phyloP scores from a whole-genome alignment of 2,797 vertebrate genomes.

The Aplochiton taeniatus region DNA sequence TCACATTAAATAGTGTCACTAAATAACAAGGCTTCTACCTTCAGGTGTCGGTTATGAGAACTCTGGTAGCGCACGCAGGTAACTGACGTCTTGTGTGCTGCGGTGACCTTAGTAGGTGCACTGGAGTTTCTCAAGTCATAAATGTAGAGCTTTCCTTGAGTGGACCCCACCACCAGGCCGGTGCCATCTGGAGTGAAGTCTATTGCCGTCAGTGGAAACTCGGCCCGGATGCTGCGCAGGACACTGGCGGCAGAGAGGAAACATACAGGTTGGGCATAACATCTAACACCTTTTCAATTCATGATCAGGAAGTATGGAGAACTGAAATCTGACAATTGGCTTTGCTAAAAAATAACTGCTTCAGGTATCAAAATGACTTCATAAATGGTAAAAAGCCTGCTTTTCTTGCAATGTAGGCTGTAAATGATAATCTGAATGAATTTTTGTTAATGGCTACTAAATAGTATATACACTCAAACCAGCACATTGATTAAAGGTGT shows the following conservation, averaged over 20 bases:
- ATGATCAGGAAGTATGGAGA: too few relatives aligned
- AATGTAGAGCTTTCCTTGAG: slow-evolving; percentile 91
- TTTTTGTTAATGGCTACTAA: too few relatives aligned
- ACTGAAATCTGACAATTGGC: too few relatives aligned
- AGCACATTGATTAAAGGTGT: too few relatives aligned
- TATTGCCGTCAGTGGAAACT: slow-evolving; percentile 89
- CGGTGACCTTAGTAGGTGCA: slow-evolving; percentile 81
- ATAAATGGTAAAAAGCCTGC: too few relatives aligned
- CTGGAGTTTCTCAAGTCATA: slow-evolving; percentile 94
- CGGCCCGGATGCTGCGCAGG: slow-evolving; percentile 84
- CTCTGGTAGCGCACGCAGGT: slow-evolving; percentile 90
- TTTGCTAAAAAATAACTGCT: too few relatives aligned
- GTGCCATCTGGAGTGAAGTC: slow-evolving; percentile 94
- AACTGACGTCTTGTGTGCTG: slow-evolving; percentile 92
- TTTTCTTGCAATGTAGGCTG: too few relatives aligned
- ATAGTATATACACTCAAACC: too few relatives aligned
- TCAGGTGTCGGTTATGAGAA: slow-evolving; percentile 57
- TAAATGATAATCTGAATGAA: too few relatives aligned
- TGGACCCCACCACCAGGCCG: slow-evolving; percentile 89
- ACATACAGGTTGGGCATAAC: neutral
- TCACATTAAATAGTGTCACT: too few relatives aligned
- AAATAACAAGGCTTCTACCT: slow-evolving; percentile 49
- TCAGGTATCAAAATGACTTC: too few relatives aligned
- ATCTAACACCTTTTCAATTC: too few relatives aligned
- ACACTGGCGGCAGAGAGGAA: slow-evolving; percentile 69